phyloP scores from a whole-genome alignment of 2,888 invertebrate genomes.

The Coleophora flavipennella region DNA sequence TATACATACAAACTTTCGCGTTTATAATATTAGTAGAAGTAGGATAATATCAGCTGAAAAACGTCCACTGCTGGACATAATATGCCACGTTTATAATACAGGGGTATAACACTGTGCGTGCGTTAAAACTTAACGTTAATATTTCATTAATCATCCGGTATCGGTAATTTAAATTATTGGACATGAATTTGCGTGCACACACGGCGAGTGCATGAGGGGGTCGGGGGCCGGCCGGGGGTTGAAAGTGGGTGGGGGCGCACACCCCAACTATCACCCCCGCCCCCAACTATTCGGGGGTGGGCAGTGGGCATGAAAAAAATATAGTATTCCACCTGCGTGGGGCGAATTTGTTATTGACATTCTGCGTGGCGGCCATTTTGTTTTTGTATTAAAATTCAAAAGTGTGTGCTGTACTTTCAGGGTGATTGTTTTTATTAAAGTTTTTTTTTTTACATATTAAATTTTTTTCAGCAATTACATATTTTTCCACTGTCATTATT shows the following conservation, averaged over 20 bases:
- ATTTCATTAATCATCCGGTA: constrained; percentile 22
- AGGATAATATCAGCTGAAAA: no score
- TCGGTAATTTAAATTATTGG: constrained; percentile 70
- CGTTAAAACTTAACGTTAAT: constrained; percentile 6
- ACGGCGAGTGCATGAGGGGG: constrained; percentile 39
- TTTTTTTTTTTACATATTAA: no score
- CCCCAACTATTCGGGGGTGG: constrained; percentile 66
- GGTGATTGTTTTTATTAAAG: no score
- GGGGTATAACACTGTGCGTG: not conserved
- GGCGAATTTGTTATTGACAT: constrained; percentile 57
- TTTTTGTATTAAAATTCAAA: constrained; percentile 24
- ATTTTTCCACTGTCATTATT: no score
- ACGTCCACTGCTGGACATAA: no score
- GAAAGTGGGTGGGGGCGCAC: constrained; percentile 45
- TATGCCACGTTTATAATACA: no score
- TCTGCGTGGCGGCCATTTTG: constrained; percentile 54
- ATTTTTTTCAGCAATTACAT: no score
- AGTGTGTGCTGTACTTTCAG: no score
- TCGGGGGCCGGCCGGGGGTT: constrained; percentile 11
- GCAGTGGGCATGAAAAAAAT: constrained; percentile 57
- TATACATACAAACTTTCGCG: no score
- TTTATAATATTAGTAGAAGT: no score
- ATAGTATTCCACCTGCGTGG: constrained; percentile 64
- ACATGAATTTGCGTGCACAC: constrained; percentile 67
- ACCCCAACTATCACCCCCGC: constrained; percentile 45